Evolutionary conservation across 2,113 vertebrate species (phyloP), one percentile per base, ranked within the genome.

Genomic region (Nymphicus hollandicus): DNA sequence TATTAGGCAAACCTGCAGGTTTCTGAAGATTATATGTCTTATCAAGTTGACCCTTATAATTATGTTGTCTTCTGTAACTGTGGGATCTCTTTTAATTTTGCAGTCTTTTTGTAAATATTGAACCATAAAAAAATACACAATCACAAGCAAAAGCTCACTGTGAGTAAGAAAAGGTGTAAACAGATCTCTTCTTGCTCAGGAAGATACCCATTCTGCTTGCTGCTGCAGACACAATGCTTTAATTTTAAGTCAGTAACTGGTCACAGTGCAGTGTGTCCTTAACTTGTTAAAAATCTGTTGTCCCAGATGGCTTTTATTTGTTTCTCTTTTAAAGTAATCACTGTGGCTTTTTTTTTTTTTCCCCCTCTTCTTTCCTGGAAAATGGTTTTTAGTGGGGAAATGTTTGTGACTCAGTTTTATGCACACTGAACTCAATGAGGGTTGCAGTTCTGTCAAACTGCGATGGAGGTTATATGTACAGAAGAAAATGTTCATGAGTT

Each of bases 21-120:
- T 98, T 98, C 98, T 98, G 97, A 97, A 98, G 98, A 98, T 98
- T 98, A 97, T 98, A 97, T 98, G 98, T 98, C 98, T 98, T 97
- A 98, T 98, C 98, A 98, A 97, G 91, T 97, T 98, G 98, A 98
- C 98, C 98, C 98, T 98, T 98, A 98, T 98, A 98, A 98, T 98
- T 98, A 98, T 96, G 97, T 92, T 98, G 98, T 98, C 98, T 98
- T 97, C 96, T 83, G 89, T 97, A 97, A 89, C 98, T 91, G 94
- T 97, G 88, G 97, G 98, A 96, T 97, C 88, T 95, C 98, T 98
- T 97, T 96, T 97, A 97, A 97, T 98, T 98, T 96, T 95, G 91
- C 94, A 91, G 96, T 87, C 98, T 97, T 98, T 97, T 95, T 96
- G 98, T 98, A 98, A 98, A 98, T 98, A 98, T 95, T 98, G 98